Evolutionary conservation across 2,113 vertebrate genomes (phyloP).

Genomic region (Gavialis gangeticus): DNA sequence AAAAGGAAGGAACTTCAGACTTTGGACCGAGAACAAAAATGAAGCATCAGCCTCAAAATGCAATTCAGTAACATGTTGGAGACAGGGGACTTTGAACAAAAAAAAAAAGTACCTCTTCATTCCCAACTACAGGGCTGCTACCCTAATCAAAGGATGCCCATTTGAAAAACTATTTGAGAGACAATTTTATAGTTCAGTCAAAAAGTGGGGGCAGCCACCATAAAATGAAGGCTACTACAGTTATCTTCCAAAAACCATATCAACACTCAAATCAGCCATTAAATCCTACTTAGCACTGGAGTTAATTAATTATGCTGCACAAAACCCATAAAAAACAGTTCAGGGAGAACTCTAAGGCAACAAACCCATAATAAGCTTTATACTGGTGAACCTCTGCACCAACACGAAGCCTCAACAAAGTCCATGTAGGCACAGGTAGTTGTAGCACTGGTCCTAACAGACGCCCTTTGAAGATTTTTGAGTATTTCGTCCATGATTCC

Average conservation of each 20-base stretch:
- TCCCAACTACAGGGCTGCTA: background rate
- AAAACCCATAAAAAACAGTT: background rate
- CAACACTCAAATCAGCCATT: background rate
- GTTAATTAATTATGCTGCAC: background rate
- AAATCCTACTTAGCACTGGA: background rate
- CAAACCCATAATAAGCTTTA: no score
- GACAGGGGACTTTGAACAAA: background rate
- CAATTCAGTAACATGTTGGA: background rate
- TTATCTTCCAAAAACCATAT: constrained; percentile 11
- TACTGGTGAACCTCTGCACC: no score
- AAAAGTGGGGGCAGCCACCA: background rate
- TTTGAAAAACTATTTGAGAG: background rate
- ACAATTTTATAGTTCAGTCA: background rate
- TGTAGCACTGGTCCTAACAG: no score
- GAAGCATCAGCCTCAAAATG: background rate
- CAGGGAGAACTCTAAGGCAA: no score
- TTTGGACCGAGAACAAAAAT: background rate
- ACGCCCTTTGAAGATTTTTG: no score
- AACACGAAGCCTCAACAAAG: no score
- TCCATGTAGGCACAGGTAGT: no score
- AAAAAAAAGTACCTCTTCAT: no score
- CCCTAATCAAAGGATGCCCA: background rate
- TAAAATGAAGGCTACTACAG: constrained; percentile 2
- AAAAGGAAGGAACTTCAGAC: background rate
- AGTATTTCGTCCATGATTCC: no score